Percentiles rank a stretch among this genome's conserved stretches.
phyloP scores from a whole-genome alignment of 2,888 invertebrate species.

The Lapara coniferarum region DNA sequence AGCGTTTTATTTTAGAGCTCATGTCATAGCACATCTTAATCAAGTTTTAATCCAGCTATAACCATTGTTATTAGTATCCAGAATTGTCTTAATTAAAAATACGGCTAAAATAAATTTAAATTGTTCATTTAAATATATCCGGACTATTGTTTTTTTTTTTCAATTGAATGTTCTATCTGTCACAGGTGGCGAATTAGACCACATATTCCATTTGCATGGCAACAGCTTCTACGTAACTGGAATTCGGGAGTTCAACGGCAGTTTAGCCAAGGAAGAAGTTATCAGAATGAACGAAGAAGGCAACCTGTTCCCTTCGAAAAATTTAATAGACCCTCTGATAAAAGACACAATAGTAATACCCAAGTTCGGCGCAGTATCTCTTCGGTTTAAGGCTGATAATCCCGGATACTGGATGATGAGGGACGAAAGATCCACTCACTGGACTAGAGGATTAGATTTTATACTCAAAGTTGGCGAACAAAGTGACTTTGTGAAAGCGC shows the following conservation, averaged over 20 bases:
- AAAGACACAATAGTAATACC: slow-evolving; percentile 91
- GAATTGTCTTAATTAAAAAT: too few relatives aligned
- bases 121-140: too few relatives aligned
- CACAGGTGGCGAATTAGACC: slow-evolving; percentile 85
- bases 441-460: slow-evolving; percentile 90
- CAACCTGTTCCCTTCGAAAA: slow-evolving; percentile 78
- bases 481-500: slow-evolving; percentile 86
- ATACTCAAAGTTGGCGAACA: slow-evolving; percentile 88
- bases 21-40: too few relatives aligned
- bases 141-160: too few relatives aligned
- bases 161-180: slow-evolving; percentile 31
- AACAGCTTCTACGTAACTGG: slow-evolving; percentile 88
- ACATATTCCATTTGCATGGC: slow-evolving; percentile 90
- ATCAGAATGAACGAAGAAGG: slow-evolving; percentile 84
- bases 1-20: not conserved
- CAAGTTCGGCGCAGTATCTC: slow-evolving; percentile 86
- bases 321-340: slow-evolving; percentile 83
- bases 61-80: too few relatives aligned
- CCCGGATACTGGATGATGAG: slow-evolving; percentile 93
- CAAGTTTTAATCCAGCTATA: too few relatives aligned
- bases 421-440: slow-evolving; percentile 88
- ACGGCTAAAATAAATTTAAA: too few relatives aligned
- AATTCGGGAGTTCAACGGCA: slow-evolving; percentile 78
- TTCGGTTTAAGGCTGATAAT: slow-evolving; percentile 90
- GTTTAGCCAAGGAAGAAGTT: slow-evolving; percentile 79